Base-by-base conservation (phyloP, 2,888 invertebrate species). In the Drosophila pegasa region DNA sequence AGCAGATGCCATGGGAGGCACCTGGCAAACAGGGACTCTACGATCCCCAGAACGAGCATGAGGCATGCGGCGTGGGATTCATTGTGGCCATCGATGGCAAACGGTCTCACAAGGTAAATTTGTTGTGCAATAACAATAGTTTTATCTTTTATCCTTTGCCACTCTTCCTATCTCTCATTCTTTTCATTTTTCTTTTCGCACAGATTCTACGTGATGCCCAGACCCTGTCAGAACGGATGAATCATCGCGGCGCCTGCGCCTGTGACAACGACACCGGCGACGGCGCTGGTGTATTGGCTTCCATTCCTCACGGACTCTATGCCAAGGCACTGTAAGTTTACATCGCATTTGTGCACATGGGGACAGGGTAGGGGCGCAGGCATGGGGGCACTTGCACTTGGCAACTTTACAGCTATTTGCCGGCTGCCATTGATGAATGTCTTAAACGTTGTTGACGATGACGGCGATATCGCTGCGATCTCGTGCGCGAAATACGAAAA, bases 181-280 rank as follows among this genome's bases (percentile, higher is more conserved):
- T 38, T 18, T 18, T 40, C n/a, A 20, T 20, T 20, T 18, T 6
- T 12, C 6, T 35, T 2, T 52, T 1, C 9, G 3, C 10, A 1
- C 25, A 98, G 97, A 98, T 99, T 92, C 94, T 99, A 87, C 95
- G 96, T 91, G 98, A 99, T 96, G 98, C 99, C 58, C 96, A 98
- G 93, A 96, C 94, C 82, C 95, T 99, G 93, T 96, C 99, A 69
- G 96, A 96, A 92, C 96, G 99, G 90, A 99, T 99, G 99, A 98
- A 98, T 94, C 99, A 99, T 93, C 96, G 99, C 79, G 99, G 99
- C 89, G 99, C 99, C 54, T 99, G 98, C 93, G 98, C 98, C 41
- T 98, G 99, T 93, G 99, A 99, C 94, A 99, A 99, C 93, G 98
- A 99, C 93, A 98, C 99, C 56, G 99, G 99, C 64, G 99, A 99